phyloP scores from a whole-genome alignment of 2,888 invertebrate genomes.

The Clepsis dumicolana region DNA sequence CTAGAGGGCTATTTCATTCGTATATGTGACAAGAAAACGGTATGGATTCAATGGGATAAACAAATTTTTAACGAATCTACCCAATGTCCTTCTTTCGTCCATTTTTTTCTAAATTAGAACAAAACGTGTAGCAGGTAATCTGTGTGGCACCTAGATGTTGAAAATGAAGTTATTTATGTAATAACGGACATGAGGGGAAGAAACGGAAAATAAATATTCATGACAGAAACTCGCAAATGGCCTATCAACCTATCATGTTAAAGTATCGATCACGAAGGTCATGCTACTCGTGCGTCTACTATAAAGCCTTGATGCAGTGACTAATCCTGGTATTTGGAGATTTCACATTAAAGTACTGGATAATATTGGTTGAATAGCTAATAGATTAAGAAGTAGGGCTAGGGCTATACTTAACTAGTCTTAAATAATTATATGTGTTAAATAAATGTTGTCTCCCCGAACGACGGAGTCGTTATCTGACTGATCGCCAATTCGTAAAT shows the following conservation, averaged over 20 bases:
- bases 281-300: neutral
- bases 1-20: too few relatives aligned
- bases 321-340: neutral
- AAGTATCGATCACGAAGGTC: neutral
- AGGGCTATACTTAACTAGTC: slow-evolving; percentile 30
- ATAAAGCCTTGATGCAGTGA: neutral
- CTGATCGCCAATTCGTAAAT: slow-evolving; percentile 61
- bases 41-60: neutral
- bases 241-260: slow-evolving; percentile 1
- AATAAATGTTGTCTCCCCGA: slow-evolving; percentile 38
- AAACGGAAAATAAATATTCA: neutral
- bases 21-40: neutral
- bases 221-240: slow-evolving; percentile 2
- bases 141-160: slow-evolving; percentile 24
- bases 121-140: slow-evolving; percentile 24
- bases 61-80: neutral
- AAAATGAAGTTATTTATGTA: slow-evolving; percentile 18
- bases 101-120: slow-evolving; percentile 32
- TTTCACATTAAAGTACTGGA: slow-evolving; percentile 5
- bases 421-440: slow-evolving; percentile 32
- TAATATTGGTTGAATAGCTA: slow-evolving; percentile 17
- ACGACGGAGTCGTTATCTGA: slow-evolving; percentile 55
- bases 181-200: neutral
- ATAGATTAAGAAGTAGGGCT: slow-evolving; percentile 19
- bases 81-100: slow-evolving; percentile 35